These are phyloP conservation scores for Trogon melanurus DNA, from an alignment of 2,113 vertebrate species.

Conservation along the genomic window DNA sequence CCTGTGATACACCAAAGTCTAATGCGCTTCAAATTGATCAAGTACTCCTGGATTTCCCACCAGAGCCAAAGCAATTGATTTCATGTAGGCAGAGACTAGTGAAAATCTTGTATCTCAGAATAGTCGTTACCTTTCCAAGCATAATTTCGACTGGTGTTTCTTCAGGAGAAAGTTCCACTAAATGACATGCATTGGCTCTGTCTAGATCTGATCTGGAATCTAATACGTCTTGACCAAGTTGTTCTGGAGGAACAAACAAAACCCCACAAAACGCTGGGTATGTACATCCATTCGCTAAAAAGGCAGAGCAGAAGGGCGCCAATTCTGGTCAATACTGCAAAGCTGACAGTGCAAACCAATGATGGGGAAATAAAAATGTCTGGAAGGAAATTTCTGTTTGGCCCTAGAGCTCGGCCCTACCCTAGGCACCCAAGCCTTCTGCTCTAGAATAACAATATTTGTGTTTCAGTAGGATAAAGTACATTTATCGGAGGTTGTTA, in stretches of 20 bases:
- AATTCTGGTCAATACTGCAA: background rate
- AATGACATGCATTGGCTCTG: background rate
- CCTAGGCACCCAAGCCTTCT: background rate
- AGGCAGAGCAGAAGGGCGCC: background rate
- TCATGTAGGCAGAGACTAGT: background rate
- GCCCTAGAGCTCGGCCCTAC: background rate
- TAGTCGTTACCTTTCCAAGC: conserved; percentile 76
- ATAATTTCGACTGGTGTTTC: conserved; percentile 62
- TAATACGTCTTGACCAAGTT: background rate
- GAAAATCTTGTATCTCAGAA: background rate
- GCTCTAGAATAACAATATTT: background rate
- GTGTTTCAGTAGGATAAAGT: too few species aligned
- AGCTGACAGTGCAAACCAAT: background rate
- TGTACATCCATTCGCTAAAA: background rate
- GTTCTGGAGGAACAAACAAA: conserved; percentile 7
- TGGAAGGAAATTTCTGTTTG: background rate
- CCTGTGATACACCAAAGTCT: background rate
- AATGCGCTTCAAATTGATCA: background rate
- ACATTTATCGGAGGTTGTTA: fast-evolving
- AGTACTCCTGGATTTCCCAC: background rate
- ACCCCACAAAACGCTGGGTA: background rate
- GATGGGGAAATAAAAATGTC: background rate
- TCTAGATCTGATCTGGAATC: background rate
- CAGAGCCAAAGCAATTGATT: background rate
- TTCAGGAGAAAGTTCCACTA: background rate